Evolutionary conservation across 2,888 invertebrate genomes (phyloP).

Genomic region (Lepidocyrtoides sp.): DNA sequence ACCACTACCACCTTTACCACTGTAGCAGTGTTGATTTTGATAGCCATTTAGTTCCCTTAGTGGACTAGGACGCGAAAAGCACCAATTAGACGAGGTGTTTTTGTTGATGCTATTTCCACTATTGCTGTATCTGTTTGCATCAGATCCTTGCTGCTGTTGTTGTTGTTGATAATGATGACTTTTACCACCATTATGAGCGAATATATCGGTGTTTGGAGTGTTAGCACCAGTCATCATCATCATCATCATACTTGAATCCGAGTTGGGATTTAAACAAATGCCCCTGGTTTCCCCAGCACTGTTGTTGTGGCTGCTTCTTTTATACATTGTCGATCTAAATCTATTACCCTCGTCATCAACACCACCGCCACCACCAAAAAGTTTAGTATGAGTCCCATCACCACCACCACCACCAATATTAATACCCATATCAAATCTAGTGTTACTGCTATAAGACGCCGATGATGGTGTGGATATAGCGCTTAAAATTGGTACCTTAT

Average conservation of each 20-base stretch:
- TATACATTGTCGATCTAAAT: conserved; percentile 69
- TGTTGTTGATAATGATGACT: conserved; percentile 72
- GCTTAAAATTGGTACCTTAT: conserved; percentile 64
- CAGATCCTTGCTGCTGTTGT: conserved; percentile 36
- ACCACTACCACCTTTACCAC: neutral
- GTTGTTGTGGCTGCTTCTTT: conserved; percentile 43
- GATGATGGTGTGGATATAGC: conserved; percentile 29
- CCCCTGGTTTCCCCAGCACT: neutral
- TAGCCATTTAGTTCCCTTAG: conserved; percentile 57
- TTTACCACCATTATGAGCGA: neutral
- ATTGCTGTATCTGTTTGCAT: conserved; percentile 60
- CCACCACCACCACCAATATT: conserved; percentile 58
- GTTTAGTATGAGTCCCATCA: conserved; percentile 60
- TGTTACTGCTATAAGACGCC: neutral
- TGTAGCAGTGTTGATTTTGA: conserved; percentile 55
- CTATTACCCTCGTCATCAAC: conserved; percentile 68
- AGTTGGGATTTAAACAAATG: conserved; percentile 7
- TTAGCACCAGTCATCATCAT: conserved; percentile 49
- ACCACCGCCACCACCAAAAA: conserved; percentile 55
- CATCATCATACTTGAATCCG: conserved; percentile 35
- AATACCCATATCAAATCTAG: conserved; percentile 53
- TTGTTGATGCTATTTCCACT: conserved; percentile 8
- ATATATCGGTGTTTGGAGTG: neutral
- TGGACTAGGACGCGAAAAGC: conserved; percentile 70
- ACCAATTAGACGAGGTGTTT: conserved; percentile 55